Conservation (phyloP, 1,140 invertebrate genomes). For the Tetramorium simillimum region DNA sequence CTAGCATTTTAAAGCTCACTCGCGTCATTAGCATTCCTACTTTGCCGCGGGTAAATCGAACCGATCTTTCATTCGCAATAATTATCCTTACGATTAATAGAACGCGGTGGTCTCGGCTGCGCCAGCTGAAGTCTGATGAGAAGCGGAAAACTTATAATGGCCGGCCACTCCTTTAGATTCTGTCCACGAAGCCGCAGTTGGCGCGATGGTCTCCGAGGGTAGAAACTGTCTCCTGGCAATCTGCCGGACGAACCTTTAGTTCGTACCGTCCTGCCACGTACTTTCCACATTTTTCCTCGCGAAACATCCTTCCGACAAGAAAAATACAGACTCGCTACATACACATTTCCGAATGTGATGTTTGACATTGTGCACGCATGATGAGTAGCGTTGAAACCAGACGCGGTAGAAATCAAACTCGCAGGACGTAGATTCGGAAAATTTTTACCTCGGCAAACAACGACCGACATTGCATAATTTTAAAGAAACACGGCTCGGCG, state of each 20-base stretch:
- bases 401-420: background rate
- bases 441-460: background rate
- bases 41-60: slow-evolving; percentile 29
- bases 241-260: slow-evolving; percentile 68
- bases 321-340: slow-evolving; percentile 64
- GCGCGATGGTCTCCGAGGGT: slow-evolving; percentile 70
- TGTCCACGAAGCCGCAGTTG: slow-evolving; percentile 70
- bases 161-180: slow-evolving; percentile 74
- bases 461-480: slow-evolving; percentile 13
- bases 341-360: slow-evolving; percentile 58
- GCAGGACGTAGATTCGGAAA: background rate
- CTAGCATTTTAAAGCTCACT: background rate
- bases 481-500: background rate
- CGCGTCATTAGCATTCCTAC: slow-evolving; percentile 56
- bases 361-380: slow-evolving; percentile 2
- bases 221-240: slow-evolving; percentile 77
- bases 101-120: background rate
- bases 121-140: slow-evolving; percentile 47
- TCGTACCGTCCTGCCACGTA: slow-evolving; percentile 57
- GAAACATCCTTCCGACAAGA: slow-evolving; percentile 61
- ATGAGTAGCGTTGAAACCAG: background rate
- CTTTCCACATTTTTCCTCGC: slow-evolving; percentile 48
- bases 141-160: slow-evolving; percentile 65
- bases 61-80: slow-evolving; percentile 56
- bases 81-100: slow-evolving; percentile 70